Evolutionary conservation across 2,113 vertebrate genomes (phyloP), one percentile per base, ranked within the genome.

Genomic region (Monopterus albus): DNA sequence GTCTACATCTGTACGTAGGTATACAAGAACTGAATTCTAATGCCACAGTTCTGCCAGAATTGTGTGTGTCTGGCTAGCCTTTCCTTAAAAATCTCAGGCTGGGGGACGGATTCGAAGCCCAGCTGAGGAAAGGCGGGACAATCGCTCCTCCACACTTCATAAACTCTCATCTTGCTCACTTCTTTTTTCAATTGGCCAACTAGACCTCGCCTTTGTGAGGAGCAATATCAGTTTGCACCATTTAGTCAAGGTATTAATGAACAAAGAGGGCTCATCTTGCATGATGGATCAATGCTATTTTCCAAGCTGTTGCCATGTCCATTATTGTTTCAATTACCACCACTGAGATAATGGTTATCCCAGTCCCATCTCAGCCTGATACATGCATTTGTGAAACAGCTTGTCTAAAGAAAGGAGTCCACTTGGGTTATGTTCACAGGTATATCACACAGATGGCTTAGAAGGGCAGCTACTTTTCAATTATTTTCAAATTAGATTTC

Each of bases 301-400:
- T 82, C 86, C 71, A 53, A 88, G 82, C 87, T 81, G 82, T 66
- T 82, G 83, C 51, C 63, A 73, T 85, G 76, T 75, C 78, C 81
- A 84, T 90, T 89, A 88, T 88, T 88, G 85, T 88, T 90, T 89
- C 82, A 88, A 89, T 90, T 88, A 89, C 82, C 80, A 60, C 50
- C 49, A 67, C 72, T 80, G 79, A 60, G 50, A 84, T 85, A 78
- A 90, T 79, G 84, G 79, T 75, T 80, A 79, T 78, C 72, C 65
- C 65, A 26, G 80, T 29, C 53, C 70, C 64, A 72, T 80, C 57
- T 55, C 39, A 51, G 57, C 59, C 17, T 61, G 43, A 85, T 80
- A 40, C 46, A 79, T 83, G 65, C 23, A 53, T 59, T 51, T 65
- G 38, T 12, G 52, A 67, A 72, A 86, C 57, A n/a, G 62, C 33